Evolutionary conservation across 2,888 invertebrate species (phyloP), one percentile per base, ranked within the genome.

Genomic region (Thecophora atra): DNA sequence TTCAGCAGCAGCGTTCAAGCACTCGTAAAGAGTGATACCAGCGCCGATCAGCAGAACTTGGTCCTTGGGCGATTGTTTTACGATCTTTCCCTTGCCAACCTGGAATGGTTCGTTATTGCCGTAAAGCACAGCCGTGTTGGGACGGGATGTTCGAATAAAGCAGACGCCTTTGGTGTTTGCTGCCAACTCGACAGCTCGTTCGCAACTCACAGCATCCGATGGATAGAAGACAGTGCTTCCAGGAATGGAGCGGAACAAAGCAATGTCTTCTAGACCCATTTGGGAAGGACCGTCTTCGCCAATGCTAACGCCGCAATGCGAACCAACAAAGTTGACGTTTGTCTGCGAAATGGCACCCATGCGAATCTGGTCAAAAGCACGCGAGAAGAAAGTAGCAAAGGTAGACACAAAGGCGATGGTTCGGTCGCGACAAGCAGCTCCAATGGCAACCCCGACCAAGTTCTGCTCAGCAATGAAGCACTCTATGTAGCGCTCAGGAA

Each of bases 391-490:
- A 3, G 97, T 95, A 51, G 99, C 99, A 88, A 99, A 99, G 13
- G 99, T 98, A 72, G 97, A 98, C 2, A 92, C 95, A 88, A 99
- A 99, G 1, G 97, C 93, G 65, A 99, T 92, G 7, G 96, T 93
- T 75, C 99, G 91, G 84, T 95, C 93, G 76, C 99, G 90, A 84
- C 97, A 97, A 21, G 95, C 95, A 70, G 95, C 94, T 28, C 99
- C 99, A 79, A 97, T 96, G 0, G 96, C 98, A 73, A 98, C 97
- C 65, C 97, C 97, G 75, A 96, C 97, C 83, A 98, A 88, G 89
- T 98, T 99, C 89, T 99, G 99, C 85, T 99, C 99, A 73, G 99
- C 99, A 83, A 99, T 99, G 89, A 94, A 99, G 86, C 99, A 98
- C 88, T 99, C 99, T 78, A 99, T 92, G 88, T 94, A 98, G 77